phyloP scores from a whole-genome alignment of 2,113 vertebrate species.

The Rhodinocichla rosea region DNA sequence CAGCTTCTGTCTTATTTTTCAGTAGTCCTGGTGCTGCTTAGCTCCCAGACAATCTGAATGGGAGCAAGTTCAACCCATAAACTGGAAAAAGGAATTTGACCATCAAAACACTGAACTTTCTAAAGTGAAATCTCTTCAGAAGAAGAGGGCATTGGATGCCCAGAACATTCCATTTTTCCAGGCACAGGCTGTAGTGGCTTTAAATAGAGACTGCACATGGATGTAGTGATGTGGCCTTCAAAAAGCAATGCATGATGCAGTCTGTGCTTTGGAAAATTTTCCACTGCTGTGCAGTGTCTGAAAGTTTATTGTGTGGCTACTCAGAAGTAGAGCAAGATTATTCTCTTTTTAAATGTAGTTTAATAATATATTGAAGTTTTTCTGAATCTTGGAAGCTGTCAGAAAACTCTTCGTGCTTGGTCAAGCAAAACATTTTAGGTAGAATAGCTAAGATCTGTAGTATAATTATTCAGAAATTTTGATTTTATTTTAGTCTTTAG shows the following conservation, averaged over 20 bases:
- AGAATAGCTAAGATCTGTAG: not conserved
- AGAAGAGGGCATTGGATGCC: not conserved
- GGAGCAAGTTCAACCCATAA: not conserved
- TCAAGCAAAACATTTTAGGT: not conserved
- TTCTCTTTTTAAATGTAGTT: not conserved
- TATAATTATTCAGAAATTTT: not conserved
- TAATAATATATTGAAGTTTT: not conserved
- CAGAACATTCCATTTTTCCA: not conserved
- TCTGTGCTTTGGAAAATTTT: not conserved
- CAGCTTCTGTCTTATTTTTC: not conserved
- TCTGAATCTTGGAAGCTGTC: not conserved
- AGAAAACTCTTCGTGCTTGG: not conserved
- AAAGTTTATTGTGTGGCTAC: not conserved
- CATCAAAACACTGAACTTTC: not conserved
- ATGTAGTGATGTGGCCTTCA: not conserved
- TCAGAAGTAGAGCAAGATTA: not conserved
- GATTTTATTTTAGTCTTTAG: not conserved
- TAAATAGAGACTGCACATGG: rapidly evolving
- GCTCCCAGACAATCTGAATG: not conserved
- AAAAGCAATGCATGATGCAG: not conserved
- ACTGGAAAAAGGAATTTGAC: not conserved
- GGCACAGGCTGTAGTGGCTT: not conserved
- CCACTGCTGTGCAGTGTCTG: not conserved
- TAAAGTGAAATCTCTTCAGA: not conserved
- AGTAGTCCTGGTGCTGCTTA: not conserved